A percentile compares a stretch with the other conserved stretches of the same genome.
Conservation (phyloP, 2,113 vertebrate genomes). For the Callipepla squamata region DNA sequence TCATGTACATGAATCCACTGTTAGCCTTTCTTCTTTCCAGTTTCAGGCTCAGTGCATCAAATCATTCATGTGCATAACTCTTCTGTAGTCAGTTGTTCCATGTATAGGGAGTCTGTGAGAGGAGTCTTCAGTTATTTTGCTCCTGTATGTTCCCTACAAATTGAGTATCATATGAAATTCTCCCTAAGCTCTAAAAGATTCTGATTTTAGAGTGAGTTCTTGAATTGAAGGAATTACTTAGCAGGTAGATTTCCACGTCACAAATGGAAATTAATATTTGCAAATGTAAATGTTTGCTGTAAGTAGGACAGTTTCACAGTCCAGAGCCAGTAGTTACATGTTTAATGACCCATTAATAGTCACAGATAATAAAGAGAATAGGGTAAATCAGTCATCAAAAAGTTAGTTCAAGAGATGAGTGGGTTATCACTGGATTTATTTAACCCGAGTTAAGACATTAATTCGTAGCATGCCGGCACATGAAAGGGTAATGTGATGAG, state of each 20-base stretch:
- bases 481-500: constrained; percentile 60
- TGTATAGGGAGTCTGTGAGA: background rate
- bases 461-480: constrained; percentile 62
- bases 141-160: background rate
- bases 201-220: background rate
- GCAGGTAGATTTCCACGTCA: background rate
- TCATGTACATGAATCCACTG: background rate
- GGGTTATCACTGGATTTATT: constrained; percentile 68
- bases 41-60: background rate
- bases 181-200: background rate
- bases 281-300: constrained; percentile 34
- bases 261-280: constrained; percentile 17
- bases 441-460: constrained; percentile 71
- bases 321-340: constrained; percentile 38
- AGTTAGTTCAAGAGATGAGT: constrained; percentile 57
- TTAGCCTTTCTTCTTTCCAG: background rate
- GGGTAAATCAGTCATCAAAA: constrained; percentile 16
- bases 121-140: background rate
- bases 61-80: background rate
- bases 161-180: background rate
- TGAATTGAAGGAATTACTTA: background rate
- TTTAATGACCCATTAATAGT: constrained; percentile 63
- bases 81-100: background rate
- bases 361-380: constrained; percentile 13
- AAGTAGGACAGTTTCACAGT: constrained; percentile 46